These are phyloP conservation scores for Ephydatia muelleri DNA, from an alignment of 37 sponge, comb jelly and placozoan species.

Conservation along the genomic window DNA sequence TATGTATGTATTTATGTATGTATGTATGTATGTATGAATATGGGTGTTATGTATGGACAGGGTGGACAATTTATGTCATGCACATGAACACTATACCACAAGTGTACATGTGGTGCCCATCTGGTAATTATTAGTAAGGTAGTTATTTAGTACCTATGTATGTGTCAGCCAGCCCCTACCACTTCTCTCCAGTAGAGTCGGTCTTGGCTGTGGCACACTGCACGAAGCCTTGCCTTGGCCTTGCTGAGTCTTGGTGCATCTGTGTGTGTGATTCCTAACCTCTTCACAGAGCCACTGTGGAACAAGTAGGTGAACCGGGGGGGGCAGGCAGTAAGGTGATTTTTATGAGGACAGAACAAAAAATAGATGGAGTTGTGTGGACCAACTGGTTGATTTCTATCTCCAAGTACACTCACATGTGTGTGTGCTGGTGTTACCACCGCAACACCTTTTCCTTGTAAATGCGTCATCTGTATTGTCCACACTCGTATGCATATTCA, in stretches of 20 bases:
- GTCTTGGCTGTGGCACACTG: slow-evolving; percentile 42
- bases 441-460: background rate
- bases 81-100: too few relatives aligned
- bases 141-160: background rate
- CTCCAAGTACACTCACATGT: too few relatives aligned
- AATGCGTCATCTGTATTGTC: background rate
- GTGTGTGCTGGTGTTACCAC: background rate
- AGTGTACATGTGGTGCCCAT: too few relatives aligned
- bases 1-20: too few relatives aligned
- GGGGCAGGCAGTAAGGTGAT: too few relatives aligned
- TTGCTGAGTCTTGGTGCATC: slow-evolving; percentile 62
- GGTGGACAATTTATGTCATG: background rate
- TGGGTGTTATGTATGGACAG: background rate
- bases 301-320: slow-evolving; percentile 86
- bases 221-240: slow-evolving; percentile 11
- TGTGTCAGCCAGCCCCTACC: background rate
- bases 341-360: too few relatives aligned
- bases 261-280: slow-evolving; percentile 55
- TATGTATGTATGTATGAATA: background rate
- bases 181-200: slow-evolving; percentile 22
- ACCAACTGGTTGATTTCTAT: background rate
- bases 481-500: background rate
- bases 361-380: background rate
- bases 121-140: too few relatives aligned
- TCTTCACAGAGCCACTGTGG: slow-evolving; percentile 64